phyloP scores from a whole-genome alignment of 1,140 invertebrate species.

The Sitobion miscanthi region DNA sequence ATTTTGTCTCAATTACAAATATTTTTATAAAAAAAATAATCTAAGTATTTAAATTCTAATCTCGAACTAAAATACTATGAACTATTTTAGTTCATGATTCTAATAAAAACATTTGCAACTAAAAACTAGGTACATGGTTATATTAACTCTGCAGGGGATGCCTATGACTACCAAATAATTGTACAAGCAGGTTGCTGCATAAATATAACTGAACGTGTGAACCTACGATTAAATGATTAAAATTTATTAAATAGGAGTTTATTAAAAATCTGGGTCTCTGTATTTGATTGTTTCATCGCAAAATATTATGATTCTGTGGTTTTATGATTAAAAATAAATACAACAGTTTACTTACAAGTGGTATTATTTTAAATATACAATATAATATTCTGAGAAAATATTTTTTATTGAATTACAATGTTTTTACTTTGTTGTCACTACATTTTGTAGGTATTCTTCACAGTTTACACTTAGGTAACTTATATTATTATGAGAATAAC shows the following conservation, averaged over 20 bases:
- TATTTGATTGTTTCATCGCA: background rate
- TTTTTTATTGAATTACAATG: background rate
- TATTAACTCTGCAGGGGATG: no score
- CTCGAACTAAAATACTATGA: no score
- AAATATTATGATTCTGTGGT: background rate
- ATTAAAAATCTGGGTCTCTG: background rate
- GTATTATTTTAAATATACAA: background rate
- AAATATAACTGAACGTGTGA: background rate
- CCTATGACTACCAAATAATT: background rate
- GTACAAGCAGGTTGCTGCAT: background rate
- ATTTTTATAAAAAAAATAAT: no score
- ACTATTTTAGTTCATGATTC: no score
- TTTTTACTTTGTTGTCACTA: background rate
- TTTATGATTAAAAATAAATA: background rate
- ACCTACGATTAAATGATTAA: background rate
- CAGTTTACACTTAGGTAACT: background rate
- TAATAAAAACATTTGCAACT: no score
- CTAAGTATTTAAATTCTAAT: no score
- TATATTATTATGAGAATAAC: background rate
- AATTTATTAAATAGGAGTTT: background rate
- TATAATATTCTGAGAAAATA: background rate
- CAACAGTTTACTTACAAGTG: no score
- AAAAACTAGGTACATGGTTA: no score
- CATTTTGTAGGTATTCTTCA: background rate
- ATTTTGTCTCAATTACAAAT: no score